Conservation (phyloP, 2,888 invertebrate genomes). For the Charanyca ferruginea region DNA sequence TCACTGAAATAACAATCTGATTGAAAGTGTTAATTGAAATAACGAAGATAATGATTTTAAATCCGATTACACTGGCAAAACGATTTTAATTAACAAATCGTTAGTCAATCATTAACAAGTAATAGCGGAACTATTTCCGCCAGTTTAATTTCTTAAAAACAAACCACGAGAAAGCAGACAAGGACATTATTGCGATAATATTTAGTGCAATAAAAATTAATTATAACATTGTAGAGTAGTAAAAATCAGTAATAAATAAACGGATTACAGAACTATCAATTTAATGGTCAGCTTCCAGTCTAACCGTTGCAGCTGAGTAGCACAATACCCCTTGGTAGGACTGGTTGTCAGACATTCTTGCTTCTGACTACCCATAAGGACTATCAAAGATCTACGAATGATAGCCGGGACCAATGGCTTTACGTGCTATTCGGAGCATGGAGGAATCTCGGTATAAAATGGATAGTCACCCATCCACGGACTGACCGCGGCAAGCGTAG, state of each 20-base stretch:
- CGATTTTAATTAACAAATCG: constrained; percentile 11
- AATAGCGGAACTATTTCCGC: constrained; percentile 16
- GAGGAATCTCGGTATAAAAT: too few relatives aligned
- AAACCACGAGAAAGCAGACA: constrained; percentile 18
- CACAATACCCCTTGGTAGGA: too few relatives aligned
- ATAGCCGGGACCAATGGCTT: too few relatives aligned
- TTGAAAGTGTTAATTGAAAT: constrained; percentile 16
- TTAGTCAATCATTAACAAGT: not conserved
- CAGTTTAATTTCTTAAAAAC: constrained; percentile 3
- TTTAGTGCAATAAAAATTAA: constrained; percentile 14
- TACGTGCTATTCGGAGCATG: too few relatives aligned
- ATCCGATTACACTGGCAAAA: constrained; percentile 3
- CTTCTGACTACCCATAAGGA: too few relatives aligned
- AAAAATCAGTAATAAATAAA: constrained; percentile 50
- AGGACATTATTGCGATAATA: constrained; percentile 6
- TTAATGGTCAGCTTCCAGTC: too few relatives aligned
- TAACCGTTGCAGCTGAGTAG: too few relatives aligned
- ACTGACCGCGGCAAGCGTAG: too few relatives aligned
- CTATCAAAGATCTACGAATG: too few relatives aligned
- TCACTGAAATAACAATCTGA: constrained; percentile 3
- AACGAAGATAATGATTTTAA: not conserved
- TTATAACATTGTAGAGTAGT: constrained; percentile 6
- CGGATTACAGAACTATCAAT: constrained; percentile 37
- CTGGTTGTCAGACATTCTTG: too few relatives aligned
- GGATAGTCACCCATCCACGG: too few relatives aligned